Evolutionary conservation across 1,140 invertebrate species (phyloP).

Genomic region (Drosophila kepulauana): DNA sequence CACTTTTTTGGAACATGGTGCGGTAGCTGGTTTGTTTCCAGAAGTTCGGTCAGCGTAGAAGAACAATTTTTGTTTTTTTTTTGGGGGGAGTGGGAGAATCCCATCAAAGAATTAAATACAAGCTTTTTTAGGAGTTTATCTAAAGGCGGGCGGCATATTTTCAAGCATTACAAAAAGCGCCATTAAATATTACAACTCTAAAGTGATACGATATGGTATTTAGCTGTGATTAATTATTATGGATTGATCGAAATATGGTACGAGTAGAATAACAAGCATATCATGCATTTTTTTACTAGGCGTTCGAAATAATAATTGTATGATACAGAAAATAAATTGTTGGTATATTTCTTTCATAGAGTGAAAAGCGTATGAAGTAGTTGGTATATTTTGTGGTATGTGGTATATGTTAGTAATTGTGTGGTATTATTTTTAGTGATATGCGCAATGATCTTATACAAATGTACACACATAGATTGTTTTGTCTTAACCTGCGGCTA

Average conservation of each 20-base stretch:
- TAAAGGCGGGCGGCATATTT: slow-evolving; percentile 62
- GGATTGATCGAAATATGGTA: slow-evolving; percentile 21
- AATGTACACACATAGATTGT: slow-evolving; percentile 39
- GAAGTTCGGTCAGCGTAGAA: neutral
- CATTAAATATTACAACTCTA: slow-evolving; percentile 43
- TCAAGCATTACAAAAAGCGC: slow-evolving; percentile 71
- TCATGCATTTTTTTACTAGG: slow-evolving; percentile 75
- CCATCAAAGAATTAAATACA: slow-evolving; percentile 27
- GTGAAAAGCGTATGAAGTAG: slow-evolving; percentile 66
- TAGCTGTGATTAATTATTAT: slow-evolving; percentile 29
- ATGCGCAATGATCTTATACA: slow-evolving; percentile 29
- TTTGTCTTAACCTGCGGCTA: slow-evolving; percentile 56
- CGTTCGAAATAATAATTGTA: slow-evolving; percentile 43
- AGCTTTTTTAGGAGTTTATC: slow-evolving; percentile 35
- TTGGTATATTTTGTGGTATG: slow-evolving; percentile 14
- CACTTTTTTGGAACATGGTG: slow-evolving; percentile 36
- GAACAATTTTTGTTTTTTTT: neutral
- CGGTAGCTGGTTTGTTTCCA: slow-evolving; percentile 8
- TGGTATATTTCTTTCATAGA: slow-evolving; percentile 32
- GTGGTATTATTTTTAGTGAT: slow-evolving; percentile 32
- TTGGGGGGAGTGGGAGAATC: slow-evolving; percentile 10
- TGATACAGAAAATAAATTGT: slow-evolving; percentile 43
- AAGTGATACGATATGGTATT: slow-evolving; percentile 28
- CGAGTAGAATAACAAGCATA: slow-evolving; percentile 54
- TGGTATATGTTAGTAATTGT: slow-evolving; percentile 15